These are phyloP conservation scores for Drosophila kohkoa DNA, from an alignment of 1,140 invertebrate species.

Conservation along the genomic window DNA sequence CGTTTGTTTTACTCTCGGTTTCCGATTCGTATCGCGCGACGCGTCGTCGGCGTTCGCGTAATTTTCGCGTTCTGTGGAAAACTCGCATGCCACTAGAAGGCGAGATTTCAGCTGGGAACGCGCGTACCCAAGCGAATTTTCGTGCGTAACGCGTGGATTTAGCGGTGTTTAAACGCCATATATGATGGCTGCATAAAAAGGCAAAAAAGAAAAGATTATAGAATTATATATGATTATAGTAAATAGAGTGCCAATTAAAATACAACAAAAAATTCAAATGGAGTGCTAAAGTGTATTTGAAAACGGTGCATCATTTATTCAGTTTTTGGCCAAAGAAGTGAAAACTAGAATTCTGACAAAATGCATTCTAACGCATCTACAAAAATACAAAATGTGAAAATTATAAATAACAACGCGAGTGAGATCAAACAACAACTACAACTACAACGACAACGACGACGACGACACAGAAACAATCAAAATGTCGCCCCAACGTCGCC, in stretches of 20 bases:
- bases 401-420: conserved; percentile 37
- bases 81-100: conserved; percentile 26
- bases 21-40: conserved; percentile 18
- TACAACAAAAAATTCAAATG: neutral
- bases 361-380: conserved; percentile 63
- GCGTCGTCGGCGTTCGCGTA: conserved; percentile 1
- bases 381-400: conserved; percentile 26
- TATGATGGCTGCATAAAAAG: conserved; percentile 15
- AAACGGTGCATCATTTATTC: conserved; percentile 6
- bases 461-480: conserved; percentile 67
- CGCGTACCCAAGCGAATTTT: conserved; percentile 3
- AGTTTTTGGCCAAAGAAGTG: conserved; percentile 20
- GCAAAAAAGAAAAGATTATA: conserved; percentile 14
- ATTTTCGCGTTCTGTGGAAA: conserved; percentile 3
- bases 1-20: conserved; percentile 10
- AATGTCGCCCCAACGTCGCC: conserved; percentile 54
- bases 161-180: conserved; percentile 2
- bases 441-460: too few species aligned
- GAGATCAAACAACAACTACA: conserved; percentile 38
- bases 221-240: neutral
- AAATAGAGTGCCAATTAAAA: neutral
- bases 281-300: conserved; percentile 15
- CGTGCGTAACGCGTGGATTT: conserved; percentile 1
- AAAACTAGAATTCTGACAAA: conserved; percentile 66
- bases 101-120: conserved; percentile 26